Evolutionary conservation across 2,888 invertebrate species (phyloP).

Genomic region (Metalampra italica): DNA sequence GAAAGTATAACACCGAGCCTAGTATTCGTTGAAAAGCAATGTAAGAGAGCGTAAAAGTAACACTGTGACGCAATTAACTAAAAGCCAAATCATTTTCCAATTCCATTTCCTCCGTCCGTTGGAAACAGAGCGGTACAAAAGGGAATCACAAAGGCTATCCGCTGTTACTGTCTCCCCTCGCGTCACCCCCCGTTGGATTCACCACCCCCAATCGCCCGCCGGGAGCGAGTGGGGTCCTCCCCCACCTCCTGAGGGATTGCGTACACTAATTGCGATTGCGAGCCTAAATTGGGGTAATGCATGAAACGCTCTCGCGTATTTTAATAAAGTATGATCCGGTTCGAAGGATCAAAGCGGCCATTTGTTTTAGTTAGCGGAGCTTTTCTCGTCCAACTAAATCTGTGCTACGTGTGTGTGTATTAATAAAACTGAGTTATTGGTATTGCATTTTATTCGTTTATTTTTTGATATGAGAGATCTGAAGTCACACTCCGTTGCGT

Average conservation of each 20-base stretch:
- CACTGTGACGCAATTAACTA: conserved; percentile 59
- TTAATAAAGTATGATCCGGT: conserved; percentile 66
- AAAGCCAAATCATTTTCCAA: conserved; percentile 75
- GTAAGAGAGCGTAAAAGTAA: too few relatives aligned
- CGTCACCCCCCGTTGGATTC: conserved; percentile 13
- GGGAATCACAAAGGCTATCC: conserved; percentile 59
- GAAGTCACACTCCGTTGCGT: too few relatives aligned
- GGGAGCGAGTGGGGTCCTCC: conserved; percentile 17
- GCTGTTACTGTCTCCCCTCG: conserved; percentile 28
- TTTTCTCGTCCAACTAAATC: conserved; percentile 41
- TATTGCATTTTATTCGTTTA: too few relatives aligned
- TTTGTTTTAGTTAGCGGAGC: conserved; percentile 66
- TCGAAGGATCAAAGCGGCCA: conserved; percentile 56
- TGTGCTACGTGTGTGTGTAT: conserved; percentile 6
- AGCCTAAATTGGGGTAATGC: conserved; percentile 74
- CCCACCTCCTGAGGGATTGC: conserved; percentile 33
- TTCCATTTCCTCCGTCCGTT: conserved; percentile 64
- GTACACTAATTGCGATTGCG: conserved; percentile 74
- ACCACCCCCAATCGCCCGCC: conserved; percentile 20
- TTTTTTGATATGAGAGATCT: too few relatives aligned
- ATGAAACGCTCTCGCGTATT: conserved; percentile 57
- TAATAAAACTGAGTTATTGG: neutral
- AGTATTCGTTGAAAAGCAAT: too few relatives aligned
- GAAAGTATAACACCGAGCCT: too few relatives aligned
- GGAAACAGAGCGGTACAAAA: conserved; percentile 59